These are phyloP conservation scores for Caenorhabditis auriculariae DNA, from an alignment of 2,888 invertebrate genomes.

Conservation along the genomic window DNA sequence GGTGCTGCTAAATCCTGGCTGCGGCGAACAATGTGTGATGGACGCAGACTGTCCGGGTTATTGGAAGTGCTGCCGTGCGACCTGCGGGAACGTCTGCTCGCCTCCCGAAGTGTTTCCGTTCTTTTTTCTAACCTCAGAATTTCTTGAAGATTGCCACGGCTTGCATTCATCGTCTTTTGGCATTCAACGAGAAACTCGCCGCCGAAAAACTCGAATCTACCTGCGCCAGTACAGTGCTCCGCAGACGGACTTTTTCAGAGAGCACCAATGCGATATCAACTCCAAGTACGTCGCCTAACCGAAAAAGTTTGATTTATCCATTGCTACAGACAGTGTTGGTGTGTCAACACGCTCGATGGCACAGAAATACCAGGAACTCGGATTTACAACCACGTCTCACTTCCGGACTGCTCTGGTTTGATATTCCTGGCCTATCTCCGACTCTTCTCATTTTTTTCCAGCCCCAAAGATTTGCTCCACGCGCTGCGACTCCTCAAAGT, in stretches of 20 bases:
- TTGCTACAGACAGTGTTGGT: conserved; percentile 42
- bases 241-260: conserved; percentile 42
- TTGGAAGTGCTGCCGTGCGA: conserved; percentile 57
- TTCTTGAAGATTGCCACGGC: conserved; percentile 33
- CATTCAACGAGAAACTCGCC: conserved; percentile 28
- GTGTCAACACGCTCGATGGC: conserved; percentile 39
- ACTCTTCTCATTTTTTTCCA: conserved; percentile 4
- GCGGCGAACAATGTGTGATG: conserved; percentile 31
- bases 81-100: conserved; percentile 43
- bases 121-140: not conserved
- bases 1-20: conserved; percentile 32
- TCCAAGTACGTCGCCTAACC: conserved; percentile 14
- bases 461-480: conserved; percentile 30
- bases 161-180: conserved; percentile 49
- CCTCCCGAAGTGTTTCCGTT: conserved; percentile 12
- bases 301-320: not conserved
- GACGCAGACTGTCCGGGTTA: conserved; percentile 53
- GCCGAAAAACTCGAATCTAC: conserved; percentile 7
- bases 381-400: conserved; percentile 16
- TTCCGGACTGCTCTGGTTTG: conserved; percentile 37
- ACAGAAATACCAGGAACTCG: conserved; percentile 49
- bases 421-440: not conserved
- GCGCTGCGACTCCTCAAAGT: conserved; percentile 17
- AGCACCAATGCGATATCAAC: conserved; percentile 48
- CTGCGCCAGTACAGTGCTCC: conserved; percentile 48